These are phyloP conservation scores for Drosophila busckii DNA, from an alignment of 1,140 invertebrate species.

Conservation along the genomic window DNA sequence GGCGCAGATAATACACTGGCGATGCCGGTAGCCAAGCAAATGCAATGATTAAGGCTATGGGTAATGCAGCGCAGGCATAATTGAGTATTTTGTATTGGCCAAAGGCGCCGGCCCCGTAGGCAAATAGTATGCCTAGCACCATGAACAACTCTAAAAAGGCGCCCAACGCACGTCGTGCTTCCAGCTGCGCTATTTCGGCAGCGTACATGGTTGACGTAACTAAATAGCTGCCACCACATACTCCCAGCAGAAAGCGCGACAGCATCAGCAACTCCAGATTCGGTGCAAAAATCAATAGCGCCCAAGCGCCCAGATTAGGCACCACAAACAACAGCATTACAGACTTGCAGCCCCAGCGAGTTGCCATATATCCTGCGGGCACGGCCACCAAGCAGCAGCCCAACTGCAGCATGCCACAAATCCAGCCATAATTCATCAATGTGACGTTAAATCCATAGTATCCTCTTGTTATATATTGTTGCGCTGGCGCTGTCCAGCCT, in stretches of 20 bases:
- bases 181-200: conserved; percentile 3
- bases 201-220: conserved; percentile 5
- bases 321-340: neutral
- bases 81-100: neutral
- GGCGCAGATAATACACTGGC: conserved; percentile 7
- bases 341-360: neutral
- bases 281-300: neutral
- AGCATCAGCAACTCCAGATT: conserved; percentile 2
- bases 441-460: conserved; percentile 24
- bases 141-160: neutral
- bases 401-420: conserved; percentile 11
- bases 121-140: conserved; percentile 1
- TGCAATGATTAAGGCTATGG: neutral
- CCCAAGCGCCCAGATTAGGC: conserved; percentile 1
- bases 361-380: neutral
- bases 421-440: conserved; percentile 31
- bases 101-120: conserved; percentile 2
- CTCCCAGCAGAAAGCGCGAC: conserved; percentile 5
- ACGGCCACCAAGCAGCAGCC: neutral
- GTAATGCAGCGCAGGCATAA: neutral
- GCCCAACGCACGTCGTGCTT: neutral
- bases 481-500: conserved; percentile 84
- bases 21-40: conserved; percentile 19
- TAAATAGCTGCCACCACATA: neutral
- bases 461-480: conserved; percentile 64